Percentiles rank a stretch among this genome's conserved stretches.
phyloP scores from a whole-genome alignment of 1,140 invertebrate species.

The Neodiprion lecontei region DNA sequence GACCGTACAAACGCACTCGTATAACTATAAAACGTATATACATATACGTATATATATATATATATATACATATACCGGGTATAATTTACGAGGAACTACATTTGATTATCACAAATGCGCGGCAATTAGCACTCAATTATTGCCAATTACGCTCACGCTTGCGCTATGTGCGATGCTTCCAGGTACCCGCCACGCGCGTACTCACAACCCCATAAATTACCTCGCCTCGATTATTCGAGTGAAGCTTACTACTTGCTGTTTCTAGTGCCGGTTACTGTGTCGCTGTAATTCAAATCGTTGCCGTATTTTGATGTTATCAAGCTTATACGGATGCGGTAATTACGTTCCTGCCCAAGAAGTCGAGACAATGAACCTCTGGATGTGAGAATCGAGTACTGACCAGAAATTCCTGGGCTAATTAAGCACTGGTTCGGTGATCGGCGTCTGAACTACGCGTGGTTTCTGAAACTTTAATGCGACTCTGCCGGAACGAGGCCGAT shows the following conservation, averaged over 20 bases:
- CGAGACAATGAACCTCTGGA: not conserved
- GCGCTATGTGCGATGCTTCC: not conserved
- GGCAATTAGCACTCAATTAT: constrained; percentile 1
- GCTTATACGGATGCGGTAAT: too few relatives aligned
- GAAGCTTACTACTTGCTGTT: too few relatives aligned
- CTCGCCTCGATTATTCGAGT: not conserved
- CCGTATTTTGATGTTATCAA: too few relatives aligned
- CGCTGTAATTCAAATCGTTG: too few relatives aligned
- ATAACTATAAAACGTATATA: too few relatives aligned
- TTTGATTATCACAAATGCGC: constrained; percentile 22
- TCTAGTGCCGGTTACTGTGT: too few relatives aligned
- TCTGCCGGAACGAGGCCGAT: not conserved
- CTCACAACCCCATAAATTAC: not conserved
- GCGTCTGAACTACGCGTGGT: not conserved
- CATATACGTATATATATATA: too few relatives aligned
- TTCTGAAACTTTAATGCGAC: not conserved
- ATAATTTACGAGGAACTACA: constrained; percentile 32
- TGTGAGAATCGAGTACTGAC: not conserved
- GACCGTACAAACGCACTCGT: too few relatives aligned
- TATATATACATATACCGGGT: not conserved
- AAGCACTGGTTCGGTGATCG: not conserved
- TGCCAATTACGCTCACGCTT: not conserved
- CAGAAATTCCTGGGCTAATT: not conserved
- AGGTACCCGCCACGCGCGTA: not conserved
- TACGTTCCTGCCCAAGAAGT: not conserved